Base-by-base conservation (phyloP, 2,888 invertebrate genomes). In the Villa cingulata region DNA sequence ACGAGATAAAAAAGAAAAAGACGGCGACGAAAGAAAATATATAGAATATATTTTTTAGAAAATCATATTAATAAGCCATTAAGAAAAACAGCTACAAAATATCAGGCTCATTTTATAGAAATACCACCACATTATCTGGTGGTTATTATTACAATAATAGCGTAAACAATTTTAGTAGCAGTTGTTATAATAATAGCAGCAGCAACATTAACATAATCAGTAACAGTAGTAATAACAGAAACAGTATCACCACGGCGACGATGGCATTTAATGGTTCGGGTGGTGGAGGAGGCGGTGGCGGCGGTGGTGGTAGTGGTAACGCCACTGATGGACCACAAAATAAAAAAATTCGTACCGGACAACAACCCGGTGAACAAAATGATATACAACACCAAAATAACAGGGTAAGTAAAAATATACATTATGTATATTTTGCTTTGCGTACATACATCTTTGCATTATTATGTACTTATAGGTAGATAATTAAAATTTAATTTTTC, bases 261-360 rank as follows among this genome's bases (percentile, higher is more conserved):
- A 68, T 58, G 66, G 67, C 52, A 58, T 57, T 56, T 43, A 67
- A 58, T 54, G 59, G 63, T 49, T 53, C 53, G 29, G 50, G 50
- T 19, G 52, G 52, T 36, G 55, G 55, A 48, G 48, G 53, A 41
- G 60, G 59, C 45, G 62, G 61, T 40, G 62, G 62, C 45, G 65
- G 64, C 37, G 64, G 65, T 27, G 59, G 61, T 27, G 65, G 64
- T 38, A 64, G 65, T 29, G 59, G 61, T 27, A 61, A 61, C 29
- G 61, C 63, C 50, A 62, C 59, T 51, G 67, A 68, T 56, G 67
- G 67, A 49, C 67, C 67, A 56, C 67, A 68, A 55, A 68, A 66
- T 50, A 68, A 68, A 58, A 68, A 66, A 56, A 68, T 68, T 55
- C 66, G 67, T 49, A 68, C 67, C 52, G 65, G 65, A 49, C 65